Evolutionary conservation across 2,113 vertebrate species (phyloP).

Genomic region (Mustela nigripes): DNA sequence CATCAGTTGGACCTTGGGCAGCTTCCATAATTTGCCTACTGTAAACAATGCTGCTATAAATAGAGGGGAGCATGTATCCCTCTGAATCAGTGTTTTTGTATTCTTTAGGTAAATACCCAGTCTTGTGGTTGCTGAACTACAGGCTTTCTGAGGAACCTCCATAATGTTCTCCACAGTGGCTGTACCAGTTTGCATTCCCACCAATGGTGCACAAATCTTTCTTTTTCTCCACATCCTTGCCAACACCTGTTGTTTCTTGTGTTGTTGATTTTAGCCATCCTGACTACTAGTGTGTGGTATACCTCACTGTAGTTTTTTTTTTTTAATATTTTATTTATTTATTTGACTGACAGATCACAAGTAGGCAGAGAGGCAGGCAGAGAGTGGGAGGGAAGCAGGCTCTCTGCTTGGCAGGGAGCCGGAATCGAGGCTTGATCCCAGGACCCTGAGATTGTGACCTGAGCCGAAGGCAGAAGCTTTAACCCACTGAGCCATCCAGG

Average conservation of each 20-base stretch:
- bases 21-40: neutral
- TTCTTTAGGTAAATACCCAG: neutral
- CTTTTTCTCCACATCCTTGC: neutral
- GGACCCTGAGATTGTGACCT: too few species aligned
- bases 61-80: neutral
- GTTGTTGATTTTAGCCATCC: neutral
- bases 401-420: too few species aligned
- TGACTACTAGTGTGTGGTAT: neutral
- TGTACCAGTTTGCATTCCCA: neutral
- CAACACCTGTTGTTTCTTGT: neutral
- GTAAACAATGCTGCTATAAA: neutral
- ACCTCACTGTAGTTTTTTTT: neutral
- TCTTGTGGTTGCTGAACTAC: neutral
- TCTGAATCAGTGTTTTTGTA: neutral
- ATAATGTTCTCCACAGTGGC: neutral
- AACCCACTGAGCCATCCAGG: too few species aligned
- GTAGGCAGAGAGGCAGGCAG: too few species aligned
- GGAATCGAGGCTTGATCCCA: too few species aligned
- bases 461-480: too few species aligned
- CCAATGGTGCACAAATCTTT: neutral
- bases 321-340: too few species aligned
- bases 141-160: neutral
- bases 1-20: neutral
- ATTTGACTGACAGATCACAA: too few species aligned
- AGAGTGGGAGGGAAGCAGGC: too few species aligned